Base-by-base conservation (phyloP, 2,113 vertebrate species). In the Lophochroa leadbeateri region DNA sequence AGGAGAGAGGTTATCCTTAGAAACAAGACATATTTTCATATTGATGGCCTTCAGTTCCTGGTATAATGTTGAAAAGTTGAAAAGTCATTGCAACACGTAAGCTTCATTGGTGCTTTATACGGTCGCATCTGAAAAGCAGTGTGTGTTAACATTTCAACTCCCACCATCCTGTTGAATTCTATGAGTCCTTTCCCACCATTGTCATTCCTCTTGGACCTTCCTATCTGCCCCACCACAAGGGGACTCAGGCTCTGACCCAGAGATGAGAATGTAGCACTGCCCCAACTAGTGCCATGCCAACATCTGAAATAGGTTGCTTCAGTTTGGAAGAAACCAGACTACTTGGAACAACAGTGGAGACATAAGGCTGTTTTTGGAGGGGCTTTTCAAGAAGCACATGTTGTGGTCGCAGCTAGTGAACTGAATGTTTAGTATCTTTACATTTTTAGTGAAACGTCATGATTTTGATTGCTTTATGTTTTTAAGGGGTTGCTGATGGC, bases 211-310 rank as follows among this genome's bases (percentile, higher is more conserved):
- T n/a, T 37, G 35, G 23, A 53, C n/a, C 24, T 70, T 90, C 29
- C 41, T 4, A 1, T 12, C n/a, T 83, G 28, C 6, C 17, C 12
- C 6, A 2, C 11, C 39, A 29, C 31, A 72, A 12, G 11, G 11
- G n/a, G 57, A 28, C 25, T 49, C 4, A 0, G 33, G 8, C 35
- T 93, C 55, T 77, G 31, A 72, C 4, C 4, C 69, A 58, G 41
- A 61, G 14, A 81, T 3, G 1, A 65, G 17, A 74, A 33, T 1
- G 5, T 58, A 27, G 5, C 0, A 0, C 20, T 92, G 35, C 16
- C 11, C 6, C 1, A 3, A 2, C 11, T 72, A 13, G 3, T 85
- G 23, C 11, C 10, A 35, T 1, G 0, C 9, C 46, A 68, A 9
- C 2, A 0, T 46, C 60, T 63, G 60, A 84, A 63, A 46, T 2